These are phyloP conservation scores for Poeciliopsis retropinna DNA, from an alignment of 2,113 vertebrate genomes.

Conservation along the genomic window DNA sequence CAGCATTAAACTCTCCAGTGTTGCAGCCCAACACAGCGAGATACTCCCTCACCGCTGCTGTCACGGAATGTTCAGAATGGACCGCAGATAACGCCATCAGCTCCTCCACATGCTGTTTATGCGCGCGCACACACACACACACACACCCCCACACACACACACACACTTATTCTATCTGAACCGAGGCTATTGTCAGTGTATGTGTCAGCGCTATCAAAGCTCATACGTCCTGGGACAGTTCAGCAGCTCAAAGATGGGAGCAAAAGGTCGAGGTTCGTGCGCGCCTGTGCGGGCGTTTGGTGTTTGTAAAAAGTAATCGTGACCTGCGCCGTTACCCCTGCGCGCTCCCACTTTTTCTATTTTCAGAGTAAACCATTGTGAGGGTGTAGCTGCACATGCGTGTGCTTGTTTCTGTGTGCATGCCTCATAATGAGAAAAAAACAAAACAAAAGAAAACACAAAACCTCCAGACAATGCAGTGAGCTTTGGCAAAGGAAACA, in stretches of 20 bases:
- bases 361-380: constrained; percentile 59
- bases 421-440: constrained; percentile 37
- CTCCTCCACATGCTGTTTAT: constrained; percentile 58
- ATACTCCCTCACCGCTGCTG: constrained; percentile 55
- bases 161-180: constrained; percentile 48
- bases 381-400: constrained; percentile 34
- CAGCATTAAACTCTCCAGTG: constrained; percentile 40
- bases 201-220: constrained; percentile 69
- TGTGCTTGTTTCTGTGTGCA: constrained; percentile 30
- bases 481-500: constrained; percentile 75
- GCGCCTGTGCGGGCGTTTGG: neutral
- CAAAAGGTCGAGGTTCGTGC: constrained; percentile 31
- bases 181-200: constrained; percentile 53
- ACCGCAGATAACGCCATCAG: constrained; percentile 58
- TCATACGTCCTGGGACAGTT: constrained; percentile 56
- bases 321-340: constrained; percentile 42
- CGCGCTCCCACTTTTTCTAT: constrained; percentile 57
- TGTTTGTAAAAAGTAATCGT: constrained; percentile 16
- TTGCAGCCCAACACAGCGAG: constrained; percentile 29
- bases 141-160: constrained; percentile 18
- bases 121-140: constrained; percentile 26
- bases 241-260: constrained; percentile 61
- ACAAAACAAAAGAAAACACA: constrained; percentile 42
- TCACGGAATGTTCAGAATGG: constrained; percentile 71
- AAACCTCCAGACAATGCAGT: constrained; percentile 67